Base-by-base conservation (phyloP, 2,888 invertebrate species). In the Aphodius granarius region DNA sequence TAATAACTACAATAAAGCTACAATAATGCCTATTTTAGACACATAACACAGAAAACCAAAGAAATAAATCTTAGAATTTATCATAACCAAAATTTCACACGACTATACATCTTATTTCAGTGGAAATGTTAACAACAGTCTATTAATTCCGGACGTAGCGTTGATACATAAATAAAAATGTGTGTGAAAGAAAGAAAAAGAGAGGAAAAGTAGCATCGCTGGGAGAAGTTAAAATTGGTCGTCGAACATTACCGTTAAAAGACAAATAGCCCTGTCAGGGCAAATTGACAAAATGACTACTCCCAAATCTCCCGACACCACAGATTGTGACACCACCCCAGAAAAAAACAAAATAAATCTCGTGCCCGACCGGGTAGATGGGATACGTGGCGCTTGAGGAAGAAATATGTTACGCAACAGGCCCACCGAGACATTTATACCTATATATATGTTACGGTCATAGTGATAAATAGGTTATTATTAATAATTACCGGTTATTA, bases 341-440 rank as follows among this genome's bases (percentile, higher is more conserved):
- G 74, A 62, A 76, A n/a, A n/a, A 78, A 78, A 78, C 78, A 78
- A 76, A 70, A 78, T 78, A 78, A 78, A 78, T 78, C 78, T 76
- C 66, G 19, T 20, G 43, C 43, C 43, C 3, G 63, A 43, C 63
- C 18, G 68, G 64, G 70, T 23, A 22, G 68, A 20, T 17, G 71
- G 18, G 23, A 63, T 22, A 21, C 63, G 21, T 63, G 20, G 64
- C 74, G 23, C 20, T 72, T 22, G 19, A 21, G 20, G 22, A 68
- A 68, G 68, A 63, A 17, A 72, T 43, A 72, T 22, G 72, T 64
- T 64, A 21, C 72, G 16, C 22, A 43, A 43, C 43, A 43, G 43
- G 43, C 43, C 43, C 43, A 43, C 43, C 43, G 4, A 6, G 43
- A 9, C 43, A 13, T 43, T 13, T 43, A 43, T 43, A 43, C 43